phyloP scores from a whole-genome alignment of 1,140 invertebrate species.

The Cephus cinctus region DNA sequence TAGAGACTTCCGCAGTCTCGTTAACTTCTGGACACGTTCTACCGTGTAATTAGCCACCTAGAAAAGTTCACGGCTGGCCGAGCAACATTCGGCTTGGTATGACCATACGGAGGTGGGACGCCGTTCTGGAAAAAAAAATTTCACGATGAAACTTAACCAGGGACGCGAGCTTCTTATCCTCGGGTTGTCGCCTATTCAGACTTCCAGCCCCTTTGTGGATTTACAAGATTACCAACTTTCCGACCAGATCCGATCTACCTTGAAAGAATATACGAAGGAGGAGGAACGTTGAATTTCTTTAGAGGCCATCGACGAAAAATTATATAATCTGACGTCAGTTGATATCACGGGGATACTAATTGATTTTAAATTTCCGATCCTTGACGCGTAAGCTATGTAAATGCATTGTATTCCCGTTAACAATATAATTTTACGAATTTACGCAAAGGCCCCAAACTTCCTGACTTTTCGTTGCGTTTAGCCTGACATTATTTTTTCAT shows the following conservation, averaged over 20 bases:
- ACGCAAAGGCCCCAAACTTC: no score
- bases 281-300: no score
- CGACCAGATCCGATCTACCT: slow-evolving; percentile 11
- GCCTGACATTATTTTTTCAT: no score
- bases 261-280: no score
- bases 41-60: slow-evolving; percentile 3
- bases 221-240: slow-evolving; percentile 35
- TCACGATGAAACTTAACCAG: neutral
- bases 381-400: no score
- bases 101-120: neutral
- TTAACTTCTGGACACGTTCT: slow-evolving; percentile 2
- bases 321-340: no score
- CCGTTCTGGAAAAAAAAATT: neutral
- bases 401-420: no score
- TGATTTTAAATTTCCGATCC: no score
- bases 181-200: slow-evolving; percentile 21
- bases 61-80: slow-evolving; percentile 7
- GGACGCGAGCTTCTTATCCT: slow-evolving; percentile 31
- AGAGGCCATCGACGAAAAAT: no score
- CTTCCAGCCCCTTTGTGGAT: slow-evolving; percentile 26
- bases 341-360: no score
- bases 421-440: no score
- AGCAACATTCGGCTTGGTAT: neutral
- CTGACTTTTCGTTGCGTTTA: no score
- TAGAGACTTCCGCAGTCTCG: neutral